These are phyloP conservation scores for Pantherophis alleghaniensis DNA, from an alignment of 2,797 vertebrate genomes.

Conservation along the genomic window DNA sequence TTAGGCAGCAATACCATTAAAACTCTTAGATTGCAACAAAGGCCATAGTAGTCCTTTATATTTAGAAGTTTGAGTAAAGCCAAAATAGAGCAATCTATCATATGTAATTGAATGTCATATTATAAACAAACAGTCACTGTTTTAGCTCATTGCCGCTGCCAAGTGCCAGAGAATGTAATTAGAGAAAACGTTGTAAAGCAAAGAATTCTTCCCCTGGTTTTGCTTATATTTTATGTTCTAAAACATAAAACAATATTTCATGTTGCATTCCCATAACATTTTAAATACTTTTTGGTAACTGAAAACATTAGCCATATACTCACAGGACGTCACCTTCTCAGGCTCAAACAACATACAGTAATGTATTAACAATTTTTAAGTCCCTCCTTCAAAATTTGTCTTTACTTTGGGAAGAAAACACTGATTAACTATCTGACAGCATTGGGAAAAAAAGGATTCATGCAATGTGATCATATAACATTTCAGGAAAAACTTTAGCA, in stretches of 20 bases:
- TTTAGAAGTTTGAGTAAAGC: background rate
- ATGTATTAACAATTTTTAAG: background rate
- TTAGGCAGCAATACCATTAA: background rate
- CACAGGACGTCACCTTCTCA: background rate
- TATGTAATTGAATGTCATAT: background rate
- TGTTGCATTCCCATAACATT: background rate
- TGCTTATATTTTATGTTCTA: background rate
- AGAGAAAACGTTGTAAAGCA: background rate
- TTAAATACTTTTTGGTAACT: background rate
- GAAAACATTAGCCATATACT: background rate
- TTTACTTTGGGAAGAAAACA: background rate
- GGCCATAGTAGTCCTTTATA: background rate
- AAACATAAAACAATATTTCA: background rate
- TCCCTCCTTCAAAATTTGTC: background rate
- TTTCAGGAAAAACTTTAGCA: background rate
- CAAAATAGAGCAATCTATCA: background rate
- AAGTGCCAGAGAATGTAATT: background rate
- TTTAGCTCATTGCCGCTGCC: background rate
- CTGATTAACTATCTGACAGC: background rate
- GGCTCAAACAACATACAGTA: background rate
- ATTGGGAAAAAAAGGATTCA: background rate
- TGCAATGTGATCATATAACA: background rate
- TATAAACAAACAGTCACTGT: background rate
- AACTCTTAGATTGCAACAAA: background rate
- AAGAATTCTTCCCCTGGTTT: background rate